A percentile compares a stretch with the other conserved stretches of the same genome.
These are phyloP conservation scores for Lumbricus terrestris DNA, from an alignment of 2,888 invertebrate genomes.

Conservation along the genomic window DNA sequence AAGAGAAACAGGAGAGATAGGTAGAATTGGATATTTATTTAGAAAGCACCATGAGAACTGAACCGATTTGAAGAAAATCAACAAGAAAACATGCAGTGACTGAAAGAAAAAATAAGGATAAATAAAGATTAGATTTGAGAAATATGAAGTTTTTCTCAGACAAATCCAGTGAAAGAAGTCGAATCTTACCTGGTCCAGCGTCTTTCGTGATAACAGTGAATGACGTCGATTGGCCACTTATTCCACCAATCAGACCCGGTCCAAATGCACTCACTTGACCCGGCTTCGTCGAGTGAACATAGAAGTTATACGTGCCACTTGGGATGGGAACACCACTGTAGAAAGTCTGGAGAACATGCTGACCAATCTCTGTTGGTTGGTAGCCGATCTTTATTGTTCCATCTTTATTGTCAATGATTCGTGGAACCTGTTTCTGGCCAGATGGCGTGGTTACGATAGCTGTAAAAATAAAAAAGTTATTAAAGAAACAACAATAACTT, in stretches of 20 bases:
- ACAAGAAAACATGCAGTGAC: background rate
- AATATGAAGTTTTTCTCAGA: background rate
- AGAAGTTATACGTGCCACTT: constrained; percentile 33
- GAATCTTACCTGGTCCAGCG: constrained; percentile 67
- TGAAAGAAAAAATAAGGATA: background rate
- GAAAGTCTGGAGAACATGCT: constrained; percentile 26
- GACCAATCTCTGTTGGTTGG: constrained; percentile 29
- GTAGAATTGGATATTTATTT: background rate
- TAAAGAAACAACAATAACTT: background rate
- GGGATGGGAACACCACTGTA: constrained; percentile 31
- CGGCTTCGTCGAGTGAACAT: constrained; percentile 28
- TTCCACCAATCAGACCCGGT: constrained; percentile 30
- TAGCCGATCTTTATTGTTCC: constrained; percentile 28
- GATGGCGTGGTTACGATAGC: constrained; percentile 31
- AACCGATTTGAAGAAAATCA: background rate
- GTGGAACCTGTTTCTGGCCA: constrained; percentile 26
- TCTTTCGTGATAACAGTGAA: constrained; percentile 34
- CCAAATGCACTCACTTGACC: constrained; percentile 33
- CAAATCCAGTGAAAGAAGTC: background rate
- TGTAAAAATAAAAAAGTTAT: background rate
- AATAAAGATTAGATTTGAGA: background rate
- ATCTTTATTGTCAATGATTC: constrained; percentile 21
- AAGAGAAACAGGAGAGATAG: background rate
- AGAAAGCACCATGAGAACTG: background rate
- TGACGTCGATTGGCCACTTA: constrained; percentile 25